Evolutionary conservation across 1,140 invertebrate species (phyloP), one percentile per base, ranked within the genome.

Genomic region (Hydropsyche tenuis): DNA sequence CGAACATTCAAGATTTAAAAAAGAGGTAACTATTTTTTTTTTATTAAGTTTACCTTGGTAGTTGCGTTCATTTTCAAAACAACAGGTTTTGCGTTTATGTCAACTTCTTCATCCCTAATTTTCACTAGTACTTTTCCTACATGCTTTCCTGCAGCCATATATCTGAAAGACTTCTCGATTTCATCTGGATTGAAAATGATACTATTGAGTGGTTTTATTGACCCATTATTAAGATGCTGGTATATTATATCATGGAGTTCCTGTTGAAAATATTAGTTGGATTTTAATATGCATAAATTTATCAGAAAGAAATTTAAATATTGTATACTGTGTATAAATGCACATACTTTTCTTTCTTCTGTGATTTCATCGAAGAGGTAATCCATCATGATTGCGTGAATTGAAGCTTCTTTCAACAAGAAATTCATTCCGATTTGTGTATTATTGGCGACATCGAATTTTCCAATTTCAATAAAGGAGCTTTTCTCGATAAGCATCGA

Each of bases 341-440:
- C 12, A 14, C 22, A 25, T 12, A 85, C 84, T 80, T 79, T 80
- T 79, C 82, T 83, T 48, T 82, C 82, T 6, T 80, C 79, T 23
- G 72, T 76, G 73, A 73, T 79, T 76, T 81, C 80, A 7, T 84
- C 82, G 77, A 85, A 91, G 63, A 96, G 82, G 72, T 88, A 88
- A 82, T 96, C 94, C 78, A 96, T 87, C 79, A 96, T 88, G 73
- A 97, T 91, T 43, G 94, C 94, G 84, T 95, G 93, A 85, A 97
- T 93, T 80, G 92, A 93, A 3, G 92, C 89, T 80, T 96, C 95
- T 68, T 91, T 91, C 43, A 91, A 83, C 83, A 98, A 96, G 48
- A 92, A 85, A 56, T 93, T 85, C 88, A 90, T 90, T 81, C 89
- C 89, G 23, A 93, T 82, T 20, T 85, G 80, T 25, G 86, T 90